phyloP scores from a whole-genome alignment of 2,797 vertebrate genomes.

The Distichodus sexfasciatus region DNA sequence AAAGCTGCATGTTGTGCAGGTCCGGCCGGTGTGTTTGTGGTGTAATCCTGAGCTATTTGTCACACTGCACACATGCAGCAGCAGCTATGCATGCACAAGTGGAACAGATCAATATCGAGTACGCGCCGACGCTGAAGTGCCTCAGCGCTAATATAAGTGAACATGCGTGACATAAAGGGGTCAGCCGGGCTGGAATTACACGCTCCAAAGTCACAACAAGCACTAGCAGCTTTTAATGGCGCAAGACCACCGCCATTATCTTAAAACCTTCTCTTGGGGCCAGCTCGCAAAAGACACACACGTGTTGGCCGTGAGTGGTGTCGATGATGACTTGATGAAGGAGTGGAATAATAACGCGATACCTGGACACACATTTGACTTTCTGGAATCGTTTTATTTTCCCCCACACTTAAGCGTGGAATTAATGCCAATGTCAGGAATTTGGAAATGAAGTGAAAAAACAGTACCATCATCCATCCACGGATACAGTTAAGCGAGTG shows the following conservation, averaged over 20 bases:
- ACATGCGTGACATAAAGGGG: slow-evolving; percentile 32
- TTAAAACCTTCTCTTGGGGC: neutral
- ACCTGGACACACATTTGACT: too few relatives aligned
- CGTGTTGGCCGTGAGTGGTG: neutral
- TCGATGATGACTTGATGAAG: neutral
- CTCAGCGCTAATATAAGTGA: slow-evolving; percentile 49
- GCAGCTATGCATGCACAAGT: slow-evolving; percentile 46
- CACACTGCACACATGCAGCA: slow-evolving; percentile 29
- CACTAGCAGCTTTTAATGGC: neutral
- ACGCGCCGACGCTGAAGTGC: slow-evolving; percentile 32
- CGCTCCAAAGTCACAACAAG: neutral
- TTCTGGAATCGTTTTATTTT: too few relatives aligned
- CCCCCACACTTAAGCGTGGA: too few relatives aligned
- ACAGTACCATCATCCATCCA: too few relatives aligned
- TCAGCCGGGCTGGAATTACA: slow-evolving; percentile 16
- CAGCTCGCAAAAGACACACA: neutral
- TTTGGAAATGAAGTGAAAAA: too few relatives aligned
- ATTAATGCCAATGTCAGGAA: too few relatives aligned
- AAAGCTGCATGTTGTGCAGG: slow-evolving; percentile 15
- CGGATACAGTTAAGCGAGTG: too few relatives aligned
- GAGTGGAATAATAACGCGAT: neutral
- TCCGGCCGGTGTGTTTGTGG: slow-evolving; percentile 20
- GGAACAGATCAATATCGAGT: slow-evolving; percentile 52
- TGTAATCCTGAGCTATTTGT: slow-evolving; percentile 43
- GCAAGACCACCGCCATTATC: neutral